Conservation (phyloP, 1,140 invertebrate genomes). For the Drosophila malerkotliana region DNA sequence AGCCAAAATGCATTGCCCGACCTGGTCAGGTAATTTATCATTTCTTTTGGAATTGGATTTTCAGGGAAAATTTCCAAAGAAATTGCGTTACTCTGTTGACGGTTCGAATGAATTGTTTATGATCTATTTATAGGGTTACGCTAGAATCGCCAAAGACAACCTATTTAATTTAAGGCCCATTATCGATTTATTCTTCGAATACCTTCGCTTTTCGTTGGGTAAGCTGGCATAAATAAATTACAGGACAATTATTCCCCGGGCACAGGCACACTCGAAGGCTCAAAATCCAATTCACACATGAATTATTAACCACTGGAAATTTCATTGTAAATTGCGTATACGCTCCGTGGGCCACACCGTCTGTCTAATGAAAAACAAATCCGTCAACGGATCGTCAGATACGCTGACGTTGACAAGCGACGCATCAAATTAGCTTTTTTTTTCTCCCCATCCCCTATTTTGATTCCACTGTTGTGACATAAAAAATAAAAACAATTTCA, state of each 20-base stretch:
- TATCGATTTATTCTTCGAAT: slow-evolving; percentile 14
- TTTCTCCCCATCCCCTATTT: slow-evolving; percentile 1
- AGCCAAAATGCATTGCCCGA: slow-evolving; percentile 5
- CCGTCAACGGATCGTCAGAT: slow-evolving; percentile 55
- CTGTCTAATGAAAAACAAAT: slow-evolving; percentile 66
- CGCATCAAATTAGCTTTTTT: slow-evolving; percentile 57
- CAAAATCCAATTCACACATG: slow-evolving; percentile 29
- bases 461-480: slow-evolving; percentile 31
- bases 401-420: slow-evolving; percentile 44
- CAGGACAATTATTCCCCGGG: slow-evolving; percentile 35
- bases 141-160: not conserved
- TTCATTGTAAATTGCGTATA: slow-evolving; percentile 51
- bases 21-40: not conserved
- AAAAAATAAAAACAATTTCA: slow-evolving; percentile 12
- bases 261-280: slow-evolving; percentile 12
- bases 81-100: not conserved
- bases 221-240: slow-evolving; percentile 27
- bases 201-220: not conserved
- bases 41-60: not conserved
- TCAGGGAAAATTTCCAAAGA: not conserved
- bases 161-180: slow-evolving; percentile 1
- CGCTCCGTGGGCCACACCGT: slow-evolving; percentile 28
- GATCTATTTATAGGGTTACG: not conserved
- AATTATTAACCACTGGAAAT: slow-evolving; percentile 37
- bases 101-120: not conserved